phyloP scores from a whole-genome alignment of 2,113 vertebrate species.

The Cettia cetti region DNA sequence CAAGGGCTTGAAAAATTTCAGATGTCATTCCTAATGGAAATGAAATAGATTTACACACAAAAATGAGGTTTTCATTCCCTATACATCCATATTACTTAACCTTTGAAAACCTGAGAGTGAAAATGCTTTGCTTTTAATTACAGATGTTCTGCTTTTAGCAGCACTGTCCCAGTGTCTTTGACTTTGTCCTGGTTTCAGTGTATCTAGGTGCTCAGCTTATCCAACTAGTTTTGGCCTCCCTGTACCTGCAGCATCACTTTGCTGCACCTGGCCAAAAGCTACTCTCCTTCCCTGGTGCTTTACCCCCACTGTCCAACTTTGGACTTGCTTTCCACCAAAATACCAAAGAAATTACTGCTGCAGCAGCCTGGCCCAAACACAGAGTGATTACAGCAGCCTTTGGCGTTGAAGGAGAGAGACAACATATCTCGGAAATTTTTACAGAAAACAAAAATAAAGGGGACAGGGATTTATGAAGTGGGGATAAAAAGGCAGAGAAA shows the following conservation, averaged over 20 bases:
- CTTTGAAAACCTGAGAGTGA: conserved; percentile 44
- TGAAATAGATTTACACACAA: conserved; percentile 5
- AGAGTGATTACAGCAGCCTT: neutral
- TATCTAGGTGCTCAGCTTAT: conserved; percentile 31
- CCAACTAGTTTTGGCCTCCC: neutral
- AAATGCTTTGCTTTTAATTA: conserved; percentile 55
- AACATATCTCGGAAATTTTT: neutral
- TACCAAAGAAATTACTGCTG: neutral
- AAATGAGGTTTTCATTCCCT: conserved; percentile 50
- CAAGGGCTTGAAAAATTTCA: conserved; percentile 2
- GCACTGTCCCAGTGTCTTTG: conserved; percentile 31
- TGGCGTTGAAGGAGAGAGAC: neutral
- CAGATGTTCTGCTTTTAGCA: conserved; percentile 57
- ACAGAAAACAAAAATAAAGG: neutral
- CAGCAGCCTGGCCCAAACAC: neutral
- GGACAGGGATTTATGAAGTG: neutral
- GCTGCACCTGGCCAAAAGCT: neutral
- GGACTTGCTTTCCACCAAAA: neutral
- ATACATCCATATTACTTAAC: conserved; percentile 52
- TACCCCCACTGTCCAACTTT: neutral
- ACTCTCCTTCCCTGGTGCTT: neutral
- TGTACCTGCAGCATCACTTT: neutral
- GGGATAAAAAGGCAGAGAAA: neutral
- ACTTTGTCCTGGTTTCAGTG: conserved; percentile 54
- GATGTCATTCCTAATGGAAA: neutral